Evolutionary conservation across 2,113 vertebrate species (phyloP).

Genomic region (Prunella himalayana): DNA sequence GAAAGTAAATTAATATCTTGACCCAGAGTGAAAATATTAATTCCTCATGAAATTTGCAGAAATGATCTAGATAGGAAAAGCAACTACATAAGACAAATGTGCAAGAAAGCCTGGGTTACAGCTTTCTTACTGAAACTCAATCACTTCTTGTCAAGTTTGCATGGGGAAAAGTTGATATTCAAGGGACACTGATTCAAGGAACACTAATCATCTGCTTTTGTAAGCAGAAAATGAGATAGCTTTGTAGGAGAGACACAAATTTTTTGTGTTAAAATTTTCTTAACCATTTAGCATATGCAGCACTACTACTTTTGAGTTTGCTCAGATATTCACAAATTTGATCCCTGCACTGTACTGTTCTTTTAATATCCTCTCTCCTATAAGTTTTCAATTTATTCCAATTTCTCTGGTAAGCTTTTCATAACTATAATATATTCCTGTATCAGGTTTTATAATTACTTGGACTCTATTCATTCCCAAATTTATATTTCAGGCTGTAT

Average conservation of each 20-base stretch:
- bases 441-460: slow-evolving; percentile 35
- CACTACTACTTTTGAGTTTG: not conserved
- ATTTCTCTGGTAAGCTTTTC: slow-evolving; percentile 9
- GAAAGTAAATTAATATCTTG: not conserved
- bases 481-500: slow-evolving; percentile 9
- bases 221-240: not conserved
- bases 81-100: not conserved
- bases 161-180: not conserved
- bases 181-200: not conserved
- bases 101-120: not conserved
- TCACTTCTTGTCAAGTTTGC: not conserved
- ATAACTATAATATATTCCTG: slow-evolving; percentile 6
- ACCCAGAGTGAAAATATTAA: not conserved
- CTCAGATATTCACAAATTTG: slow-evolving; percentile 7
- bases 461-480: slow-evolving; percentile 21
- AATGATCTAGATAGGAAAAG: not conserved
- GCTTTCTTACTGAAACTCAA: not conserved
- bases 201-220: not conserved
- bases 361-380: slow-evolving; percentile 26
- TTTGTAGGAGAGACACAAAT: not conserved
- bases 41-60: not conserved
- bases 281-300: not conserved
- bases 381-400: slow-evolving; percentile 27
- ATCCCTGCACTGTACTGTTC: not conserved
- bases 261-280: not conserved